These are phyloP conservation scores for Neoaliturus tenellus DNA, from an alignment of 2,888 invertebrate species.

Conservation along the genomic window DNA sequence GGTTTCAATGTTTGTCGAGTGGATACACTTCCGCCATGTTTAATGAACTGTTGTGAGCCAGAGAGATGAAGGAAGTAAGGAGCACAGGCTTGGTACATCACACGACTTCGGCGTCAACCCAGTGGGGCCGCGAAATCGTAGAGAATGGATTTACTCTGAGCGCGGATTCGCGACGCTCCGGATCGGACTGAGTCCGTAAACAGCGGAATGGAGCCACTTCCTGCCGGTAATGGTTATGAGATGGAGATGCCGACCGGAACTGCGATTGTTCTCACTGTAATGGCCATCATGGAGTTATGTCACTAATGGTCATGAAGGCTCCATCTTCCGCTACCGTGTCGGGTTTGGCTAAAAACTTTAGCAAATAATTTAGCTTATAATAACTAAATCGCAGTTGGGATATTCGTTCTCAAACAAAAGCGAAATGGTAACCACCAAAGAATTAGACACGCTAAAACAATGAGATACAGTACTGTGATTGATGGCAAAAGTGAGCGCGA, in stretches of 20 bases:
- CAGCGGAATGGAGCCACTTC: slow-evolving; percentile 35
- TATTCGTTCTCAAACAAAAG: too few species aligned
- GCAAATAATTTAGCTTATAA: too few species aligned
- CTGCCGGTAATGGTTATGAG: slow-evolving; percentile 35
- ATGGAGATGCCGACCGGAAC: slow-evolving; percentile 27
- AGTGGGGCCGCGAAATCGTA: slow-evolving; percentile 28
- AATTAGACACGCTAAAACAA: too few species aligned
- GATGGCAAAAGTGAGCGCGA: too few species aligned
- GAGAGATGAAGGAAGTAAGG: slow-evolving; percentile 12
- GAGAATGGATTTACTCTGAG: slow-evolving; percentile 44
- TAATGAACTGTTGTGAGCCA: slow-evolving; percentile 36
- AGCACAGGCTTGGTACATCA: background rate
- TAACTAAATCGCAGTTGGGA: too few species aligned
- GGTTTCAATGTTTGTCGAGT: too few species aligned
- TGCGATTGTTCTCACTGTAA: background rate
- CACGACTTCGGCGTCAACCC: slow-evolving; percentile 9
- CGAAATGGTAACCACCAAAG: too few species aligned
- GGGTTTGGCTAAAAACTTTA: too few species aligned
- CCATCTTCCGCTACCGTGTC: too few species aligned
- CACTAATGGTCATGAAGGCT: background rate
- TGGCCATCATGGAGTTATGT: background rate
- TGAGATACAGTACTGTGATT: too few species aligned
- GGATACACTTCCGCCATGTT: background rate
- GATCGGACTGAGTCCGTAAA: background rate
- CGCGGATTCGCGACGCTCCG: background rate